A percentile compares a stretch with the other conserved stretches of the same genome.
These are phyloP conservation scores for Zeuzera pyrina DNA, from an alignment of 2,888 invertebrate genomes.

Conservation along the genomic window DNA sequence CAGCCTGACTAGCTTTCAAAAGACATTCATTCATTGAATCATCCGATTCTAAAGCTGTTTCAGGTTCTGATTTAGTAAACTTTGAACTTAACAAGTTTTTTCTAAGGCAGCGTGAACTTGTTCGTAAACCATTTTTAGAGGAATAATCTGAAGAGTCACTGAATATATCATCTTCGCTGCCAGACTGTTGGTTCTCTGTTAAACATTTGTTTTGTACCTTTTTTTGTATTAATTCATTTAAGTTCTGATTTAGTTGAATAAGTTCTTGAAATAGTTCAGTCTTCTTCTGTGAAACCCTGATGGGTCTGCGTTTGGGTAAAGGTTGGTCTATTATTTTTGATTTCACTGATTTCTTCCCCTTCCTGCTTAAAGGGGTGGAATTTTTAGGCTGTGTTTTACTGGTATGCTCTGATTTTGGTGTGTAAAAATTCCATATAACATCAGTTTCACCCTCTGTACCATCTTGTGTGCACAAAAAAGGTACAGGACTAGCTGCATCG, in stretches of 20 bases:
- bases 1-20: conserved; percentile 59
- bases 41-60: conserved; percentile 58
- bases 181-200: conserved; percentile 33
- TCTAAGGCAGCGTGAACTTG: conserved; percentile 42
- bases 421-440: conserved; percentile 67
- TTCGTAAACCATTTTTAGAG: conserved; percentile 41
- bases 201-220: conserved; percentile 21
- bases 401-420: conserved; percentile 50
- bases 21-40: conserved; percentile 68
- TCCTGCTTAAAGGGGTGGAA: conserved; percentile 52
- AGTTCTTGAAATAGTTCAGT: conserved; percentile 56
- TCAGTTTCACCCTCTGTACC: conserved; percentile 63
- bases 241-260: conserved; percentile 55
- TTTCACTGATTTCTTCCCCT: conserved; percentile 35
- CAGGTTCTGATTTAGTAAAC: conserved; percentile 46
- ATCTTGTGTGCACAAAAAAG: conserved; percentile 65
- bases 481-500: conserved; percentile 59
- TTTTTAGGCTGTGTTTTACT: conserved; percentile 36
- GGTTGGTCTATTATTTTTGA: conserved; percentile 42
- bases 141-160: conserved; percentile 45
- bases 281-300: conserved; percentile 41
- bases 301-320: conserved; percentile 38
- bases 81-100: conserved; percentile 60
- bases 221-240: conserved; percentile 45
- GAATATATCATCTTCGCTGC: conserved; percentile 57